A percentile compares a stretch with the other conserved stretches of the same genome.
phyloP scores from a whole-genome alignment of 2,113 vertebrate species.

The Lycocorax pyrrhopterus region DNA sequence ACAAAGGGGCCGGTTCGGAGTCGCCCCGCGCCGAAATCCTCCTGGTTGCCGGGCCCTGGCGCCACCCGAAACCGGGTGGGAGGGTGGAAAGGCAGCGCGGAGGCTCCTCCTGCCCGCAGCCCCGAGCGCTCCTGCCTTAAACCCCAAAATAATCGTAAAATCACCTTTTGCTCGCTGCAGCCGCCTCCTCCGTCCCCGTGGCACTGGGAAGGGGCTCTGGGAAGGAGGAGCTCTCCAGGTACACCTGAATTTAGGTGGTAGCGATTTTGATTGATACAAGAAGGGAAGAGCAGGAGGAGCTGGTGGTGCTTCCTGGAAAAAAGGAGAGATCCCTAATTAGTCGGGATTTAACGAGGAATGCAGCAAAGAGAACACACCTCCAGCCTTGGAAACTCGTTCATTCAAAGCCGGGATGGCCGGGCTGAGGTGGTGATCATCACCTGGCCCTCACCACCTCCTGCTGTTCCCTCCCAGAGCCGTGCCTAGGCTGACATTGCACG shows the following conservation, averaged over 20 bases:
- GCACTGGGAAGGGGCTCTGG: neutral
- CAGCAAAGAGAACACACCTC: neutral
- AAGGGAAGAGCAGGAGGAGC: neutral
- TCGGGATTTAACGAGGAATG: neutral
- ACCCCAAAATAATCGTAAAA: fast-evolving
- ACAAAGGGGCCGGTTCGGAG: constrained; percentile 57
- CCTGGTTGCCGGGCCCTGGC: neutral
- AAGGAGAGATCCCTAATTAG: neutral
- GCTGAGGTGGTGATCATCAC: neutral
- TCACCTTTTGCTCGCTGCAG: neutral
- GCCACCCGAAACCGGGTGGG: neutral
- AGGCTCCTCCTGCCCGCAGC: neutral
- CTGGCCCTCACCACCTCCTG: neutral
- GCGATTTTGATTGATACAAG: neutral
- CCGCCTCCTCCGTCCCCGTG: neutral
- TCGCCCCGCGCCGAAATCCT: neutral
- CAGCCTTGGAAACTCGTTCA: neutral
- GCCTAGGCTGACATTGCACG: neutral
- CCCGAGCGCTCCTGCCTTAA: too few relatives aligned
- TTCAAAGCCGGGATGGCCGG: neutral
- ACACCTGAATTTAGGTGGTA: neutral
- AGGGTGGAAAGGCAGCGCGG: neutral
- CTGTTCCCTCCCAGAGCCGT: neutral
- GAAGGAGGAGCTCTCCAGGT: neutral
- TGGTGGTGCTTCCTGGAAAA: neutral